Percentiles rank a stretch among this genome's conserved stretches.
These are phyloP conservation scores for Physocephala rufipes DNA, from an alignment of 2,888 invertebrate species.

Conservation along the genomic window DNA sequence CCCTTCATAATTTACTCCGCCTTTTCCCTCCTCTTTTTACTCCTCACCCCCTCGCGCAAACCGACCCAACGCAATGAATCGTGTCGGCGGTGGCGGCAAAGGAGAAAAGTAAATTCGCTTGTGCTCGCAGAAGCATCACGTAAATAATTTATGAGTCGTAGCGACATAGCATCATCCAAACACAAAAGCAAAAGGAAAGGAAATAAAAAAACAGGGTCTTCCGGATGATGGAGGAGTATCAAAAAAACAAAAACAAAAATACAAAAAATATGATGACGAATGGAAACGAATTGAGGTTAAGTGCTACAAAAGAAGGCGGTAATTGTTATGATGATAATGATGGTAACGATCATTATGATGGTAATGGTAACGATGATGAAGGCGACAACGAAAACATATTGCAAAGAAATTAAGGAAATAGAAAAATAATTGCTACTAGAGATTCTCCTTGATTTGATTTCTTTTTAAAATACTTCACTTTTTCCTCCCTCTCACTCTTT, in stretches of 20 bases:
- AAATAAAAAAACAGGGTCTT: not conserved
- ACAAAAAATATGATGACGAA: not conserved
- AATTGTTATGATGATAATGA: too few species aligned
- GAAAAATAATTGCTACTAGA: not conserved
- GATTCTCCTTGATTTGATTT: not conserved
- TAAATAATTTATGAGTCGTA: slow-evolving; percentile 18
- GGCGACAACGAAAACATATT: not conserved
- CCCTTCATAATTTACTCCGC: not conserved
- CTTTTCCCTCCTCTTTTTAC: not conserved
- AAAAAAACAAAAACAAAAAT: not conserved
- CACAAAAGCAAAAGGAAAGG: not conserved
- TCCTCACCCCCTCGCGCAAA: not conserved
- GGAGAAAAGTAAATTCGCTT: not conserved
- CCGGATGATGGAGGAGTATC: not conserved
- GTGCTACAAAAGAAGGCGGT: too few species aligned
- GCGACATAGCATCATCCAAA: slow-evolving; percentile 4
- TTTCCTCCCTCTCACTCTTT: not conserved
- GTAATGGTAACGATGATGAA: too few species aligned
- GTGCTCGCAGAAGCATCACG: not conserved
- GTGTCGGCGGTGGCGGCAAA: not conserved
- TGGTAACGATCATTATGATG: too few species aligned
- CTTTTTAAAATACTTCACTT: not conserved
- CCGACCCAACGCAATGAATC: too few species aligned
- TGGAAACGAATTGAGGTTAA: not conserved
- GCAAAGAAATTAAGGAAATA: not conserved